Conservation (phyloP, 2,113 vertebrate genomes). For the Tachycineta bicolor region DNA sequence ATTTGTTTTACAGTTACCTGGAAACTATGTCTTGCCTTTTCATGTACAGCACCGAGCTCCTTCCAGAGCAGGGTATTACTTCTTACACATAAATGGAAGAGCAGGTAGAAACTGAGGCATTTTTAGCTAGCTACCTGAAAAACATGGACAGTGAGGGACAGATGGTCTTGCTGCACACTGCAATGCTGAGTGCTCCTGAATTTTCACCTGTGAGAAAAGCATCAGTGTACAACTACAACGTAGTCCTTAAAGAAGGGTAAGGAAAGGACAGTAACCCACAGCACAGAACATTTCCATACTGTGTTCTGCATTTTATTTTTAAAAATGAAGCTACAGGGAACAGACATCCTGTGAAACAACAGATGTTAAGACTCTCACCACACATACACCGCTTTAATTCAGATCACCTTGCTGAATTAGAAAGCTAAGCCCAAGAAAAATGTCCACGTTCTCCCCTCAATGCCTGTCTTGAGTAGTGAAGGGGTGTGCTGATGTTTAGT, state of each 20-base stretch:
- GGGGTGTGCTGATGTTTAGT: not conserved
- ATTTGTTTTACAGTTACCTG: not conserved
- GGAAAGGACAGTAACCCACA: not conserved
- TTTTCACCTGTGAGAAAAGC: not conserved
- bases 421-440: not conserved
- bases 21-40: not conserved
- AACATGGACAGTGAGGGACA: rapidly evolving
- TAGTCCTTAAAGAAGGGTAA: not conserved
- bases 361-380: not conserved
- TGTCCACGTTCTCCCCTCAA: not conserved
- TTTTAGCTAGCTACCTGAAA: not conserved
- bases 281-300: not conserved
- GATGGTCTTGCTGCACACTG: not conserved
- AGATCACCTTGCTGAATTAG: not conserved
- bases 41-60: not conserved
- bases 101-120: not conserved
- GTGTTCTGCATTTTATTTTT: not conserved
- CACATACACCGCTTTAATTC: not conserved
- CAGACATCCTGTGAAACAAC: not conserved
- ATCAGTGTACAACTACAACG: not conserved
- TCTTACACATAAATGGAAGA: not conserved
- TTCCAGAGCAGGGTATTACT: not conserved
- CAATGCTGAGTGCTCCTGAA: not conserved
- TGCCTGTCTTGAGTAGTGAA: not conserved
- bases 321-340: not conserved